A percentile compares a stretch with the other conserved stretches of the same genome.
phyloP scores from a whole-genome alignment of 1,140 invertebrate genomes.

The Sipha flava region DNA sequence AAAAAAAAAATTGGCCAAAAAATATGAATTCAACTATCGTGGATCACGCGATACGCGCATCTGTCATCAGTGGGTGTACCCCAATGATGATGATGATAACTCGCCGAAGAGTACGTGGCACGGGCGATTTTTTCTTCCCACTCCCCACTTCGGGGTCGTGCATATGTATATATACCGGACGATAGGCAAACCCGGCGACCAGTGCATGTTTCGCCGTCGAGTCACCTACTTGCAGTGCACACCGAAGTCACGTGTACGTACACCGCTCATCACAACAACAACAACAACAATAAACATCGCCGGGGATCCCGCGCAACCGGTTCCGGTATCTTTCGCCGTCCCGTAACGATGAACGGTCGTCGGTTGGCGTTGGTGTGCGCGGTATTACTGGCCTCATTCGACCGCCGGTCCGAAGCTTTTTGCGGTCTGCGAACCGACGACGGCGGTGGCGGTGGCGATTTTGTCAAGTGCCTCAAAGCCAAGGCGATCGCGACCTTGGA shows the following conservation, averaged over 20 bases:
- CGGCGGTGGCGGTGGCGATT: slow-evolving; percentile 50
- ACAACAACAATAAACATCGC: no score
- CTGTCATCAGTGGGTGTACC: no score
- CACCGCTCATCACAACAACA: no score
- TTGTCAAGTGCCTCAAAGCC: slow-evolving; percentile 57
- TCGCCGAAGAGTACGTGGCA: no score
- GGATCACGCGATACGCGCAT: no score
- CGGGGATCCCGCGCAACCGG: background rate
- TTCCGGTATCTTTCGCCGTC: background rate
- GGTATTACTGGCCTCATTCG: background rate
- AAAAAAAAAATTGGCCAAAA: no score
- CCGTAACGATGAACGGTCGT: background rate
- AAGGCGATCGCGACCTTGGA: slow-evolving; percentile 65
- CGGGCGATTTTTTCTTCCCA: background rate
- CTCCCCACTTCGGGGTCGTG: background rate
- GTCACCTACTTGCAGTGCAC: no score
- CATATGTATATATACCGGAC: background rate
- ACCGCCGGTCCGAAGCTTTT: slow-evolving; percentile 53
- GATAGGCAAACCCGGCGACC: background rate
- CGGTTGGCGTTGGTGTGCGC: background rate
- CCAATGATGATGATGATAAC: no score
- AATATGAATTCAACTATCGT: no score
- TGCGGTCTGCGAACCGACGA: slow-evolving; percentile 57
- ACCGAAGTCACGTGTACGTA: no score
- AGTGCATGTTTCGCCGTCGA: background rate